phyloP scores from a whole-genome alignment of 2,797 vertebrate species.

The Bradypodion pumilum region DNA sequence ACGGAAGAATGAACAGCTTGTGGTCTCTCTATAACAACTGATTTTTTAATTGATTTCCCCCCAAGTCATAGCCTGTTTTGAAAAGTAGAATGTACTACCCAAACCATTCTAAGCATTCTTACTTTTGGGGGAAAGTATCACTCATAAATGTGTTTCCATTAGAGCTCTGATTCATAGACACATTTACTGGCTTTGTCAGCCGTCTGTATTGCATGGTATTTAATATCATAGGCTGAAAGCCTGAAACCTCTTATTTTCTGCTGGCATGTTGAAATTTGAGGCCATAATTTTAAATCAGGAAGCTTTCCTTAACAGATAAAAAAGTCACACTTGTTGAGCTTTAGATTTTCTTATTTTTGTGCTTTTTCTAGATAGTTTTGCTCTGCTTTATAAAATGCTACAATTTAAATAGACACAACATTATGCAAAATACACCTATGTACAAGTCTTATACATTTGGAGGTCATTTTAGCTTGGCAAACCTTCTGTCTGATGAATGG shows the following conservation, averaged over 20 bases:
- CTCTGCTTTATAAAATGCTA: neutral
- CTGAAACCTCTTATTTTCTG: conserved; percentile 35
- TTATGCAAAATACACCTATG: neutral
- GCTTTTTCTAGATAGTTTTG: neutral
- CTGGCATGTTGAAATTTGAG: conserved; percentile 26
- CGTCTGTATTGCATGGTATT: conserved; percentile 19
- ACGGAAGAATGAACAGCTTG: too few relatives aligned
- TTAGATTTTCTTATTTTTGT: neutral
- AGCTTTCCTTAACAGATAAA: neutral
- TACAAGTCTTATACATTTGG: neutral
- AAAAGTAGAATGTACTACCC: neutral
- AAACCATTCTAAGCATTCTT: neutral
- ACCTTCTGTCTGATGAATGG: conserved; percentile 26
- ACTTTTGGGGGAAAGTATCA: neutral
- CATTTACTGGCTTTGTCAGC: conserved; percentile 25
- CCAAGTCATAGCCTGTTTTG: neutral
- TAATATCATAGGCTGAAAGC: conserved; percentile 42
- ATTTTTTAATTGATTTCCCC: too few relatives aligned
- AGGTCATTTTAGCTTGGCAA: neutral
- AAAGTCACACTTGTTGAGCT: rapidly evolving
- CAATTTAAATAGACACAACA: neutral
- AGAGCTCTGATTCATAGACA: conserved; percentile 56
- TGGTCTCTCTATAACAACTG: too few relatives aligned
- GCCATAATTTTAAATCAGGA: conserved; percentile 34
- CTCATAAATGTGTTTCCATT: neutral